These are phyloP conservation scores for Galagoides demidoff DNA, from an alignment of 2,797 vertebrate species.

Conservation along the genomic window DNA sequence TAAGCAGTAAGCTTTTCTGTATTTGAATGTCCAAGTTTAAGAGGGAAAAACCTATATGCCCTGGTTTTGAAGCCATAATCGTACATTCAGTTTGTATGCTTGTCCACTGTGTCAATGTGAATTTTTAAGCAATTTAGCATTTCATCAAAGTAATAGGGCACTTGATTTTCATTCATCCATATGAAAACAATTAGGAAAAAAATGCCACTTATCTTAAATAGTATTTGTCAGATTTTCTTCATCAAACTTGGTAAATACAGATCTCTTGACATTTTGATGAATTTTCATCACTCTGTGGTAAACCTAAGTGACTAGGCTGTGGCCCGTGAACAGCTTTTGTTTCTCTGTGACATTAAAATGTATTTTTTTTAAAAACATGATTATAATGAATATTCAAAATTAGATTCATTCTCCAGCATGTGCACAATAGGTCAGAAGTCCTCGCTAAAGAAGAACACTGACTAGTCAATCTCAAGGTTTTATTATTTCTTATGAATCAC, in stretches of 20 bases:
- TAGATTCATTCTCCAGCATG: conserved; percentile 83
- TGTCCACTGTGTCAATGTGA: conserved; percentile 82
- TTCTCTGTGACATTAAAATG: conserved; percentile 89
- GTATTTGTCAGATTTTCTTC: conserved; percentile 90
- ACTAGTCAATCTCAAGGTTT: conserved; percentile 81
- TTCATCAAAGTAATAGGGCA: conserved; percentile 85
- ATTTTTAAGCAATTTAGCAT: conserved; percentile 86
- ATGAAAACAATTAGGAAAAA: conserved; percentile 89
- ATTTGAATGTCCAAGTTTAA: conserved; percentile 43
- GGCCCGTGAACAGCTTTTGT: conserved; percentile 88
- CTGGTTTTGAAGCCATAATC: conserved; percentile 65
- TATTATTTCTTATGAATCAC: conserved; percentile 74
- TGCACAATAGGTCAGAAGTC: conserved; percentile 84
- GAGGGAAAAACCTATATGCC: conserved; percentile 63
- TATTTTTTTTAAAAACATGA: conserved; percentile 73
- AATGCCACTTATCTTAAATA: conserved; percentile 90
- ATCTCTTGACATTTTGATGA: conserved; percentile 90
- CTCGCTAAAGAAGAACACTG: conserved; percentile 80
- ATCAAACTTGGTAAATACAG: conserved; percentile 91
- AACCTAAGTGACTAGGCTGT: conserved; percentile 89
- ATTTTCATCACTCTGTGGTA: conserved; percentile 88
- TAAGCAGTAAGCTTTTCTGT: conserved; percentile 1
- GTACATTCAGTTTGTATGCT: conserved; percentile 69
- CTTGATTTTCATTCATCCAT: conserved; percentile 88
- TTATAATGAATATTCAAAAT: conserved; percentile 89